Conservation (phyloP, 2,888 invertebrate species). For the Phortica okadai region DNA sequence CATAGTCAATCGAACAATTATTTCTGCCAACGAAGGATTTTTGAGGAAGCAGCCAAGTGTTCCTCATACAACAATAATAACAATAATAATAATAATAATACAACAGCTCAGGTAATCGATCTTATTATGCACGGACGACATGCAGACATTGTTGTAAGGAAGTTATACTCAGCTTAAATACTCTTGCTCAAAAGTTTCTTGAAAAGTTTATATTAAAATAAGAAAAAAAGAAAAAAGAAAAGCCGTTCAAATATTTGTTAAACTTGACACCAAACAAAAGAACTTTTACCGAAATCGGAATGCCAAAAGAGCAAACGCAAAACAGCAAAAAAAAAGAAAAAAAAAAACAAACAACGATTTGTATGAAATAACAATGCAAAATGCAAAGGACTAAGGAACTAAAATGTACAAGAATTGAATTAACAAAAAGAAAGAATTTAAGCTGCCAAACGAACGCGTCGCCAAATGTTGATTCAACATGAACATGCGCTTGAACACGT, state of each 20-base stretch:
- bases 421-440: constrained; percentile 31
- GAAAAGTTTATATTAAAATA: constrained; percentile 42
- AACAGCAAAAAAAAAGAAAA: background rate
- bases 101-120: constrained; percentile 20
- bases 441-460: background rate
- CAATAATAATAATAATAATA: background rate
- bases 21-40: background rate
- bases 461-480: constrained; percentile 44
- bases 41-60: background rate
- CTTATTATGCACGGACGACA: background rate
- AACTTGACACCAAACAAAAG: constrained; percentile 75
- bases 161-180: background rate
- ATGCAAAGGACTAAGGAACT: constrained; percentile 39
- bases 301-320: constrained; percentile 43
- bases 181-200: too few species aligned
- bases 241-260: constrained; percentile 71
- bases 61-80: background rate
- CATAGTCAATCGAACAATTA: too few species aligned
- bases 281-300: constrained; percentile 66
- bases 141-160: constrained; percentile 21
- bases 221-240: constrained; percentile 60
- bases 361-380: constrained; percentile 63
- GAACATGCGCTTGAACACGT: constrained; percentile 33
- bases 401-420: constrained; percentile 26
- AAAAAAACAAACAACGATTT: constrained; percentile 41